These are phyloP conservation scores for Littorina saxatilis DNA, from an alignment of 1,140 invertebrate species.

Conservation along the genomic window DNA sequence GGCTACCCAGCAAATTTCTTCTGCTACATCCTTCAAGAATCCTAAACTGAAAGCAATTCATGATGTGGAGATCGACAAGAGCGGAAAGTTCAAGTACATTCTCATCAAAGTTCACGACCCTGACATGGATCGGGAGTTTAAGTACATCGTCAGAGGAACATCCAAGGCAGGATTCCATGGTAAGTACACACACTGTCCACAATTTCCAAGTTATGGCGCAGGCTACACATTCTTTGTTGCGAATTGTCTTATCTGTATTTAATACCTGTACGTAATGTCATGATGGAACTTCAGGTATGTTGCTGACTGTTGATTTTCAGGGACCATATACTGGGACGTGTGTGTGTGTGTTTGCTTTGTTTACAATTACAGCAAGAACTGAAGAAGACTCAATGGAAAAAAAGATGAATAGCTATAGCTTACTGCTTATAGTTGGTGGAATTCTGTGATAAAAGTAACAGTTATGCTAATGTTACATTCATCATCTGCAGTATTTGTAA, in stretches of 20 bases:
- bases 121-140: conserved; percentile 68
- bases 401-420: too few species aligned
- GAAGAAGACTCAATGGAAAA: too few species aligned
- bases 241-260: background rate
- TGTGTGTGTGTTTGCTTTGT: too few species aligned
- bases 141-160: conserved; percentile 69
- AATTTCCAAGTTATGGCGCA: too few species aligned
- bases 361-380: background rate
- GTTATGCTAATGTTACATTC: too few species aligned
- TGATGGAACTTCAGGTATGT: background rate
- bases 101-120: conserved; percentile 83
- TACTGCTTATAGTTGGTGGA: too few species aligned
- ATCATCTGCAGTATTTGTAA: too few species aligned
- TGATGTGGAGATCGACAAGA: conserved; percentile 87
- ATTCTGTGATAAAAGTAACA: too few species aligned
- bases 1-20: conserved; percentile 57
- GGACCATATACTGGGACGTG: background rate
- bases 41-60: conserved; percentile 77
- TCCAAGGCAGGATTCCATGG: conserved; percentile 60
- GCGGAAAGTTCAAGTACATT: conserved; percentile 91
- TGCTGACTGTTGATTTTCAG: background rate
- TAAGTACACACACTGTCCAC: too few species aligned
- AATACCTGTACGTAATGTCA: background rate
- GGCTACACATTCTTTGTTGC: too few species aligned
- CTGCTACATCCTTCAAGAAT: conserved; percentile 63